Evolutionary conservation across 2,797 vertebrate genomes (phyloP).

Genomic region (Cossypha heuglini): DNA sequence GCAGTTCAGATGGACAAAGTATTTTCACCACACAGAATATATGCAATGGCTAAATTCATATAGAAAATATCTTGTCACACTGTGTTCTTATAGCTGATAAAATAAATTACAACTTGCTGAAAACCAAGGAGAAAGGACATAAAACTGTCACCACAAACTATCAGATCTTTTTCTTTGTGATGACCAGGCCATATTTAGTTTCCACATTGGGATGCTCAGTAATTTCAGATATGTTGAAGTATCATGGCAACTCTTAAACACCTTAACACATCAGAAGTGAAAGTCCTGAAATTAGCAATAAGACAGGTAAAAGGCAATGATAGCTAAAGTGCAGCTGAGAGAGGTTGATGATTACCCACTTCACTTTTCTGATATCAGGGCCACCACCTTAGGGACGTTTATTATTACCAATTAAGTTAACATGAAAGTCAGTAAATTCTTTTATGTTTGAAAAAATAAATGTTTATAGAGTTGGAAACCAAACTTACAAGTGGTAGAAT

Average conservation of each 20-base stretch:
- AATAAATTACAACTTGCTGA: not conserved
- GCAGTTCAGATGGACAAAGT: not conserved
- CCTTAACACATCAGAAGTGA: not conserved
- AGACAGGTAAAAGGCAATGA: not conserved
- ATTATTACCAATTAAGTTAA: not conserved
- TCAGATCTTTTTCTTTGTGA: not conserved
- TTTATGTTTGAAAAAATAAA: not conserved
- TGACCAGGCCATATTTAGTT: not conserved
- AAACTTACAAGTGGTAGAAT: not conserved
- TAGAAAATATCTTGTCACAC: not conserved
- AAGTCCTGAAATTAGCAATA: not conserved
- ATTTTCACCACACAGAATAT: not conserved
- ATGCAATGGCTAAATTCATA: not conserved
- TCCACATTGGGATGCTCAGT: not conserved
- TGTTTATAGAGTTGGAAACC: not conserved
- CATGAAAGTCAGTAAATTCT: not conserved
- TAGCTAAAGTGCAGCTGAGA: not conserved
- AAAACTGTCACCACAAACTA: not conserved
- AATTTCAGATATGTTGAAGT: not conserved
- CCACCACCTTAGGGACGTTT: not conserved
- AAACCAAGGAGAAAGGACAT: not conserved
- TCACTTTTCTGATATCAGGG: not conserved
- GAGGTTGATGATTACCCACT: not conserved
- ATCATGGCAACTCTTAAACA: not conserved
- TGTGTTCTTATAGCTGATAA: not conserved